Evolutionary conservation across 2,797 vertebrate species (phyloP), one percentile per base, ranked within the genome.

Genomic region (Glyptemys insculpta): DNA sequence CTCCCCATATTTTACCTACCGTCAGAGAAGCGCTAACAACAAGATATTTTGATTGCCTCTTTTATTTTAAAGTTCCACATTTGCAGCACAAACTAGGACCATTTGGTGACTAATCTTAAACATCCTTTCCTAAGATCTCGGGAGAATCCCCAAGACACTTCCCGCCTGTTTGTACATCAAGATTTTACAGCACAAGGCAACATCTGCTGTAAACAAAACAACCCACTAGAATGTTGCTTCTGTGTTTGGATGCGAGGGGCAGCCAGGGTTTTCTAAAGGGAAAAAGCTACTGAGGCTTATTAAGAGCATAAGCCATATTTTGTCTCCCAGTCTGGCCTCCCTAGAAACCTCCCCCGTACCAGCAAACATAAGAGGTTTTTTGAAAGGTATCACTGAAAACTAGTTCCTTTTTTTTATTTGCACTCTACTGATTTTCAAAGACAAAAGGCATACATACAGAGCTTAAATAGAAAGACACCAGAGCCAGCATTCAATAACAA

Each of bases 401-500:
- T 59, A 90, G 84, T 52, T 92, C 88, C 29, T 16, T 88, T 94
- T 94, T 96, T 21, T 79, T 95, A 96, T 96, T 95, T 95, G 89
- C 91, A 97, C 85, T 95, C 89, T 93, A 97, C 96, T 97, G 97
- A 97, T 97, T 98, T 97, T 97, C 91, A 96, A 93, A 97, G 96
- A 97, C 96, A 96, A 96, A 98, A 96, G 94, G 82, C 94, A 25
- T 10, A 21, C 50, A 95, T 92, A 90, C 34, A 95, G 92, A 94
- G 95, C 94, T 97, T 97, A 97, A 97, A 91, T 89, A 92, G 95
- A 97, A 96, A 92, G 92, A 96, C 95, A 97, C 94, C 95, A 97
- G 95, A 87, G n/a, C 89, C 81, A 95, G 92, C 88, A 95, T 93
- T 97, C 95, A 96, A 81, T 84, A 94, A 88, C 81, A 94, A 94